Evolutionary conservation across 2,797 vertebrate genomes (phyloP).

Genomic region (Sylvia borin): DNA sequence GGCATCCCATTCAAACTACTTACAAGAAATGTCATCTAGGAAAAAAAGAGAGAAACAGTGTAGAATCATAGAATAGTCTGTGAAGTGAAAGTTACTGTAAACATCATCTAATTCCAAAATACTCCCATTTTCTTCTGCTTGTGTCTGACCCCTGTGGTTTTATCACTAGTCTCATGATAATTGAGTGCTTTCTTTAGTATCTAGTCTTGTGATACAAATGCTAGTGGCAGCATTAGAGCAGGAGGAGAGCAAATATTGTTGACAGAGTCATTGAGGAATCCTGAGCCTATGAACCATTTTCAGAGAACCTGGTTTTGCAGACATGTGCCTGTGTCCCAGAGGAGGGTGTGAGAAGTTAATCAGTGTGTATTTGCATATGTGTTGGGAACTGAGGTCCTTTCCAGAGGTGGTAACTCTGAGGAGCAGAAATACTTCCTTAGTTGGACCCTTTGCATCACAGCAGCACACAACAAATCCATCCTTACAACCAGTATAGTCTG

Average conservation of each 20-base stretch:
- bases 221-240: neutral
- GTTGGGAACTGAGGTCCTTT: neutral
- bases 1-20: neutral
- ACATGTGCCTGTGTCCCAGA: neutral
- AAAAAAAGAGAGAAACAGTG: neutral
- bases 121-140: neutral
- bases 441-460: neutral
- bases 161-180: neutral
- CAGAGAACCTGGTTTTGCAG: neutral
- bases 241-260: neutral
- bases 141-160: neutral
- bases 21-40: neutral
- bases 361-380: neutral
- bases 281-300: neutral
- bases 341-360: neutral
- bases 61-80: neutral
- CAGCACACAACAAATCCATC: neutral
- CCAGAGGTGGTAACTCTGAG: neutral
- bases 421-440: neutral
- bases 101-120: neutral
- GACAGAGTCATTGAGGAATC: neutral
- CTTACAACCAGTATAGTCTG: neutral
- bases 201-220: neutral
- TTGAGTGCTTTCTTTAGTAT: neutral
- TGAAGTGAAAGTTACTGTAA: neutral